Base-by-base conservation (phyloP, 2,797 vertebrate species). In the Tachyglossus aculeatus region DNA sequence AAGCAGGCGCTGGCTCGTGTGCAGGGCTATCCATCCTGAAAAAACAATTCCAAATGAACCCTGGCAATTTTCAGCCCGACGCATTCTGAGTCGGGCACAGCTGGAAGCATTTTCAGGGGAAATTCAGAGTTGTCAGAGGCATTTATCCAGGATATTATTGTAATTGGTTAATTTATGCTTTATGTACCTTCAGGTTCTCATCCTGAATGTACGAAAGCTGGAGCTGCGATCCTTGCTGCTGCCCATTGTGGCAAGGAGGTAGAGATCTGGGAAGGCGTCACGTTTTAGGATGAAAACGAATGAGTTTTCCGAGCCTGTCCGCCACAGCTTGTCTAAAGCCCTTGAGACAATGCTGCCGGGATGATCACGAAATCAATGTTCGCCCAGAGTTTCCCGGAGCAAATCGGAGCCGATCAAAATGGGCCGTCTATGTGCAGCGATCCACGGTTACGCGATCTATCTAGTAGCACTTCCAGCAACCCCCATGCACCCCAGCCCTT, bases 81-180 rank as follows among this genome's bases (percentile, higher is more conserved):
- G 2, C 72, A 48, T 64, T 0, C 0, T 31, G 0, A 81, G 84
- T 77, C 79, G 77, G 87, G 84, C 84, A 81, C 89, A 91, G 89
- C 86, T 91, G 90, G 86, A 88, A 90, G 79, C 67, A 43, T 70
- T 88, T 88, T 80, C 78, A 77, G 32, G 74, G 85, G 87, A 88
- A 87, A 86, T 79, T 82, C 77, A 65, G 85, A 81, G 87, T 77
- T 78, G 85, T 82, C 79, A 84, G 82, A 86, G 82, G 86, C 74
- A 79, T 83, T 89, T 88, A 74, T 72, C 78, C n/a, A 25, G 77
- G 47, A 53, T 85, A 84, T 84, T 83, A 74, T 74, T 76, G 59
- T 86, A 83, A 88, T 77, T 86, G 88, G 85, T 73, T 83, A 81
- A 86, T 89, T 91, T 88, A 37, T 60, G 78, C 87, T 89, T 84